phyloP scores from a whole-genome alignment of 1,140 invertebrate species.

The Hyposmocoma kahamanoa region DNA sequence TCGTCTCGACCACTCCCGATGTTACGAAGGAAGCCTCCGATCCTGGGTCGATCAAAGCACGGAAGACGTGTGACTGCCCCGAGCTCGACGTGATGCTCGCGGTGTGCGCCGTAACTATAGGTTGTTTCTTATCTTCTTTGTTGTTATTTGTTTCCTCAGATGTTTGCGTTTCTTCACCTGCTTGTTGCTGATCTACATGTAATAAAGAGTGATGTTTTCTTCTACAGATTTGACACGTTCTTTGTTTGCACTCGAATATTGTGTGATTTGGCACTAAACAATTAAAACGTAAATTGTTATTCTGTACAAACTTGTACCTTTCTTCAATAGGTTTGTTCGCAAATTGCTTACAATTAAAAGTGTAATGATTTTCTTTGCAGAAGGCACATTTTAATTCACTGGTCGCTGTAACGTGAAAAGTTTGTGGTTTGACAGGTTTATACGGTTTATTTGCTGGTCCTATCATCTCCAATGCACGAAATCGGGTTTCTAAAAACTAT shows the following conservation, averaged over 20 bases:
- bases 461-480: too few species aligned
- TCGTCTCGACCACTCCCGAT: neutral
- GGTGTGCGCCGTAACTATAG: neutral
- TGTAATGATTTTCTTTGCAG: neutral
- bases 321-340: slow-evolving; percentile 3
- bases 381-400: too few species aligned
- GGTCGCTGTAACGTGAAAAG: too few species aligned
- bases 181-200: neutral
- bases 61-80: slow-evolving; percentile 7
- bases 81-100: neutral
- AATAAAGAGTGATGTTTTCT: neutral
- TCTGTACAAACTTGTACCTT: slow-evolving; percentile 13
- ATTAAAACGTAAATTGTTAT: slow-evolving; percentile 18
- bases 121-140: neutral
- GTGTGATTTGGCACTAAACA: slow-evolving; percentile 6
- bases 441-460: too few species aligned
- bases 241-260: neutral
- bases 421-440: too few species aligned
- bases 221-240: neutral
- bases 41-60: slow-evolving; percentile 18
- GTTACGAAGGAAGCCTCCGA: slow-evolving; percentile 19
- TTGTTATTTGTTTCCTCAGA: neutral
- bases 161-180: neutral
- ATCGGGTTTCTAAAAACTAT: too few species aligned
- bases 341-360: slow-evolving; percentile 12